Base-by-base conservation (phyloP, 2,797 vertebrate species). In the Peromyscus attwateri region DNA sequence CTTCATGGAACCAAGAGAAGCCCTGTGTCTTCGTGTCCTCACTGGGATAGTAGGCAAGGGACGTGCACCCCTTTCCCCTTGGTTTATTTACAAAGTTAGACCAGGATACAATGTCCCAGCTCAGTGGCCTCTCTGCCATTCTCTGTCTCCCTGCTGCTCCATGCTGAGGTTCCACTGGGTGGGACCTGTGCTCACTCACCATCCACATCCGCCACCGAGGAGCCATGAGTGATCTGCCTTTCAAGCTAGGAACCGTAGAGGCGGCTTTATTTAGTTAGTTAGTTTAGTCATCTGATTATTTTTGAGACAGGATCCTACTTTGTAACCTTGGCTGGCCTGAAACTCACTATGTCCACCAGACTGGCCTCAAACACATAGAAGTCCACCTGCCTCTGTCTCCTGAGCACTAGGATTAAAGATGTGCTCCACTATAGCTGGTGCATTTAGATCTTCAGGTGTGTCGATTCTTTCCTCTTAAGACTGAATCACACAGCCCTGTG, bases 51-150 rank as follows among this genome's bases (percentile, higher is more conserved):
- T 1, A 9, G 27, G 71, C 37, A 29, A 14, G 29, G 14, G 7
- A 3, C 0, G 0, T 31, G 40, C 7, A 2, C 14, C 4, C 27
- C 16, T 0, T 34, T 34, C 68, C 71, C 34, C 0, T 6, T 1
- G 2, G 70, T 23, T 83, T 34, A 25, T 64, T 85, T 70, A 14
- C 37, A 71, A 88, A 64, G 25, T 52, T 60, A 46, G 68, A 19
- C 31, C 16, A 19, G 14, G 16, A 29, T 83, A 5, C 6, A 1
- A 21, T 0, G 6, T 17, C 34, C 60, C 23, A 34, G 29, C 43
- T 52, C n/a, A 27, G 55, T 2, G 57, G 12, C n/a, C 40, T 80
- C 70, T 55, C 66, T 81, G n/a, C 19, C 21, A 10, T 71, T 13
- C 31, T 81, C 31, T 12, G 89, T 31, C 55, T 80, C 37, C 70